These are phyloP conservation scores for Cyprinodon brontotheroides DNA, from an alignment of 2,113 vertebrate species.

Conservation along the genomic window DNA sequence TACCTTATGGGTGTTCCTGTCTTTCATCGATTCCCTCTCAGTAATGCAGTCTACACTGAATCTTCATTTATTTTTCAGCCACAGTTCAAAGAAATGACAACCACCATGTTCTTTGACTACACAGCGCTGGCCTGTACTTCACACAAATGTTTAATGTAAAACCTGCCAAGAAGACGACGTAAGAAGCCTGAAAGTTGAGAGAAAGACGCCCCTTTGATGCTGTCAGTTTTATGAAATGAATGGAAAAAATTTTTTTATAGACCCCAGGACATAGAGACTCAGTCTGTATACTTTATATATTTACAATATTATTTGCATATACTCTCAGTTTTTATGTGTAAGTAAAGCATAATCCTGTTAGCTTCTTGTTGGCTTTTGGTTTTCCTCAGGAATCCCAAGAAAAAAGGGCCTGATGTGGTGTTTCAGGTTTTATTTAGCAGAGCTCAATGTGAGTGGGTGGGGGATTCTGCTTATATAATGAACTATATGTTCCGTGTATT, in stretches of 20 bases:
- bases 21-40: constrained; percentile 42
- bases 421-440: constrained; percentile 12
- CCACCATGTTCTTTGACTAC: constrained; percentile 1
- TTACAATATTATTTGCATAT: constrained; percentile 9
- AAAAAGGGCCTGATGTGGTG: neutral
- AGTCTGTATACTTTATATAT: constrained; percentile 15
- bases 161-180: neutral
- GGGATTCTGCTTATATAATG: neutral
- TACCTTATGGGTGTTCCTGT: constrained; percentile 3
- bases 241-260: neutral
- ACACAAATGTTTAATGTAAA: neutral
- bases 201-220: neutral
- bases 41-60: constrained; percentile 37
- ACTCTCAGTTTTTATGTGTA: neutral
- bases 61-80: constrained; percentile 38
- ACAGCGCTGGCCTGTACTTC: neutral
- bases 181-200: no score
- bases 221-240: neutral
- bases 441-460: neutral
- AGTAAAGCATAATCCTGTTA: constrained; percentile 1
- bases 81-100: constrained; percentile 28
- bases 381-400: constrained; percentile 21
- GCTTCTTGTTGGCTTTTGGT: constrained; percentile 2
- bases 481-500: neutral
- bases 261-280: constrained; percentile 4